Evolutionary conservation across 2,797 vertebrate genomes (phyloP).

Genomic region (Enteromius viviparus): DNA sequence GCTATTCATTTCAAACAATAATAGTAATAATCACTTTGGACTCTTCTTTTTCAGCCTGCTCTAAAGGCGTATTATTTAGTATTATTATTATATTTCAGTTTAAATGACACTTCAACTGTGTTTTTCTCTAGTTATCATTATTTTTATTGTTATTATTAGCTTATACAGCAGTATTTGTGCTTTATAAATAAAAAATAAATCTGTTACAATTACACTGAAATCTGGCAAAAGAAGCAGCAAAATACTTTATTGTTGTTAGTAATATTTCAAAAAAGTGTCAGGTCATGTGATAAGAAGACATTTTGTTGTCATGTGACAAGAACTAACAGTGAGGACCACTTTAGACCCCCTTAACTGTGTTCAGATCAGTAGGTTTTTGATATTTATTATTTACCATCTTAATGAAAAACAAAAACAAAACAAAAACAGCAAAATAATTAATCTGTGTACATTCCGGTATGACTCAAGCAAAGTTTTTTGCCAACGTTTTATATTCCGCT

Average conservation of each 20-base stretch:
- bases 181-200: background rate
- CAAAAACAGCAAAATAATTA: background rate
- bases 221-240: background rate
- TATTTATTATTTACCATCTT: background rate
- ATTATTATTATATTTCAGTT: background rate
- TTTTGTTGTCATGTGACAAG: background rate
- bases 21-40: background rate
- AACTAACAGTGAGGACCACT: background rate
- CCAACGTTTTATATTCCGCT: background rate
- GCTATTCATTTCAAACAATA: background rate
- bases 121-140: background rate
- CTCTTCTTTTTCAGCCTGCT: background rate
- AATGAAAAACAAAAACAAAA: too few relatives aligned
- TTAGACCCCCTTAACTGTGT: background rate
- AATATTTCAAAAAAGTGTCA: background rate
- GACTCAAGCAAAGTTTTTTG: background rate
- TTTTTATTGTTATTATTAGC: background rate
- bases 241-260: background rate
- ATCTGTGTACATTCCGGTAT: background rate
- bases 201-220: background rate
- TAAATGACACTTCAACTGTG: background rate
- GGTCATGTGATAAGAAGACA: background rate
- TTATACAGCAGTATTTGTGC: background rate
- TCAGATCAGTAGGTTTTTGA: background rate
- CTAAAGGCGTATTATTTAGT: background rate